These are phyloP conservation scores for Camponotus vicinus DNA, from an alignment of 1,140 invertebrate species.

Conservation along the genomic window DNA sequence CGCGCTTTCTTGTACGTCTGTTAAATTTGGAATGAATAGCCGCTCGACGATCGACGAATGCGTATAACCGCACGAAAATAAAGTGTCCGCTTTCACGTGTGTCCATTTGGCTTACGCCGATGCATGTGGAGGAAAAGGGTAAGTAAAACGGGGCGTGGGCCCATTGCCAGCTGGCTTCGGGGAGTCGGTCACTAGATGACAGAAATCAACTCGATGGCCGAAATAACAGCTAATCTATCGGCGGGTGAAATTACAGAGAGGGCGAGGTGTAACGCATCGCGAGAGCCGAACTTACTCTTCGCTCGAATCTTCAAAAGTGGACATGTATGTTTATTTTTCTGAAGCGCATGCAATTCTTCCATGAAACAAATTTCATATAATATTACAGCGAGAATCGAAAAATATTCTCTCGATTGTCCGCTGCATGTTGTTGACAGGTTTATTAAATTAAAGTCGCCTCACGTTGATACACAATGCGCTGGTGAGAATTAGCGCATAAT, in stretches of 20 bases:
- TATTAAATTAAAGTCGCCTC: conserved; percentile 41
- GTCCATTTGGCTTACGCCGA: background rate
- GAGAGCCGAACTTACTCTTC: background rate
- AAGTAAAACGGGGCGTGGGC: conserved; percentile 33
- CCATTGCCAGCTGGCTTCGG: conserved; percentile 44
- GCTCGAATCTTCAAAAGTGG: too few relatives aligned
- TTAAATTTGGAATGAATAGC: conserved; percentile 3
- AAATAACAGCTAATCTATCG: conserved; percentile 40
- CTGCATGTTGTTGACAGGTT: background rate
- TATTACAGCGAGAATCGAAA: too few relatives aligned
- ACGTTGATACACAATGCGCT: too few relatives aligned
- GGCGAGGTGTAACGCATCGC: background rate
- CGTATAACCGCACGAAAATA: conserved; percentile 30
- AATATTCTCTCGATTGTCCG: background rate
- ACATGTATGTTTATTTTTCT: too few relatives aligned
- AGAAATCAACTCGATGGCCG: conserved; percentile 30
- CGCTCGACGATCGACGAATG: background rate
- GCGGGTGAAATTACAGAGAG: background rate
- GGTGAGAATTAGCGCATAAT: background rate
- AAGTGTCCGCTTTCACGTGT: conserved; percentile 19
- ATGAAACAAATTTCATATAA: too few relatives aligned
- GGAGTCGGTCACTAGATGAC: background rate
- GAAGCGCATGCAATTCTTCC: too few relatives aligned
- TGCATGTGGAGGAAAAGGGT: conserved; percentile 32
- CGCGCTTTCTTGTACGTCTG: background rate